Evolutionary conservation across 2,888 invertebrate species (phyloP).

Genomic region (Drosophila meridionalis): DNA sequence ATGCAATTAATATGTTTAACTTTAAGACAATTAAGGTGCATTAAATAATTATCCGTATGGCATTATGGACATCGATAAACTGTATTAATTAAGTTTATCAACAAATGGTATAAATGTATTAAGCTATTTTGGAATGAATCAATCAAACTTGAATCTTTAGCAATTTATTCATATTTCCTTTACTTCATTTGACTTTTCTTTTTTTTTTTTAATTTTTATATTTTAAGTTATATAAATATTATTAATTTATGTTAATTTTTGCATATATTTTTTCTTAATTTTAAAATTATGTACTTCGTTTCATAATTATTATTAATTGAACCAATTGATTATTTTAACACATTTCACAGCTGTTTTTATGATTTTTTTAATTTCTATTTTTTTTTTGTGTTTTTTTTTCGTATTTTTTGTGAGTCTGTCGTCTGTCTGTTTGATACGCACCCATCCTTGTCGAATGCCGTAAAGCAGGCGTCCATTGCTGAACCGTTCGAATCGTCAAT

Average conservation of each 20-base stretch:
- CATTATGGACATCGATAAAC: neutral
- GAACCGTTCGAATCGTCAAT: slow-evolving; percentile 86
- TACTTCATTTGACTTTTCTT: no score
- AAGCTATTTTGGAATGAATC: neutral
- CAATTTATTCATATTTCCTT: no score
- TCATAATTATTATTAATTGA: neutral
- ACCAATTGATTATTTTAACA: neutral
- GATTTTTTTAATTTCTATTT: neutral
- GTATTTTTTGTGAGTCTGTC: neutral
- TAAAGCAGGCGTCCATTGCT: slow-evolving; percentile 96
- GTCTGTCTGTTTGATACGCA: slow-evolving; percentile 85
- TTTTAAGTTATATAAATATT: no score
- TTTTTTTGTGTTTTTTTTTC: neutral
- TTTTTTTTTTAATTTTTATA: neutral
- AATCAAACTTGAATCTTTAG: no score
- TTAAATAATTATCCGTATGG: neutral
- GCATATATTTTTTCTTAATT: no score
- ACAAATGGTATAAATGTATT: neutral
- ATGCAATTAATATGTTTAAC: neutral
- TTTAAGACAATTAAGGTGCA: neutral
- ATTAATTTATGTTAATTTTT: neutral
- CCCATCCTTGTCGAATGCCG: slow-evolving; percentile 96
- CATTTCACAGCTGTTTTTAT: neutral
- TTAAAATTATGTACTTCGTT: neutral
- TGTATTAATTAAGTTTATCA: neutral